These are phyloP conservation scores for Sebastes iracundus DNA, from an alignment of 2,797 vertebrate species.

Conservation along the genomic window DNA sequence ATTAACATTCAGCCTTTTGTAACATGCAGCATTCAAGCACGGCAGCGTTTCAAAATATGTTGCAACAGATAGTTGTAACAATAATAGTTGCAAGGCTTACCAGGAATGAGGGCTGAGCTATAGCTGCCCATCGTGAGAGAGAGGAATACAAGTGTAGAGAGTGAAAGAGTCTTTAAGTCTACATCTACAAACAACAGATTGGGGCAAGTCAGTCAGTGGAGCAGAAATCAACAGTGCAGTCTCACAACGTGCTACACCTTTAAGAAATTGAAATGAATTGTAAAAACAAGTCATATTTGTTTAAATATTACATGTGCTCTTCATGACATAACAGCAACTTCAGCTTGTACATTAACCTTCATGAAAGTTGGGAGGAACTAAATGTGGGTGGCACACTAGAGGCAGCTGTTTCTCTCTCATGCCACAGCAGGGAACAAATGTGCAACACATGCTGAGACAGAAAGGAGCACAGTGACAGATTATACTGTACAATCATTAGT, in stretches of 20 bases:
- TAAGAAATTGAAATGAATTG: background rate
- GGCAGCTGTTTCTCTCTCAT: conserved; percentile 49
- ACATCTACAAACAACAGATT: conserved; percentile 75
- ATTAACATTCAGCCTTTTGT: background rate
- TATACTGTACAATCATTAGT: conserved; percentile 10
- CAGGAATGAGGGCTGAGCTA: conserved; percentile 76
- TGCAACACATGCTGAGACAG: conserved; percentile 36
- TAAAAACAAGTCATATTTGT: background rate
- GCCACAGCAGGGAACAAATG: conserved; percentile 45
- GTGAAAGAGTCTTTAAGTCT: conserved; percentile 64
- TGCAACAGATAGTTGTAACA: conserved; percentile 9
- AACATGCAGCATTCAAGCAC: conserved; percentile 19
- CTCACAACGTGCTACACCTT: background rate
- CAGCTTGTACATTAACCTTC: background rate
- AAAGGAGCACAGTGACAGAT: conserved; percentile 5
- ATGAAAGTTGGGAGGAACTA: background rate
- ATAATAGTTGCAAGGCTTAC: conserved; percentile 63
- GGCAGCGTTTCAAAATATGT: conserved; percentile 8
- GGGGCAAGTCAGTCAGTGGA: conserved; percentile 51
- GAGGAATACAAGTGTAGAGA: conserved; percentile 77
- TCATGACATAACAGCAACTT: background rate
- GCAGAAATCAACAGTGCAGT: conserved; percentile 12
- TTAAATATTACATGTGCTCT: background rate
- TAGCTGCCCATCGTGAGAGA: conserved; percentile 79
- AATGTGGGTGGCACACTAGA: background rate